Evolutionary conservation across 2,797 vertebrate genomes (phyloP).

Genomic region (Macroramphosus scolopax): DNA sequence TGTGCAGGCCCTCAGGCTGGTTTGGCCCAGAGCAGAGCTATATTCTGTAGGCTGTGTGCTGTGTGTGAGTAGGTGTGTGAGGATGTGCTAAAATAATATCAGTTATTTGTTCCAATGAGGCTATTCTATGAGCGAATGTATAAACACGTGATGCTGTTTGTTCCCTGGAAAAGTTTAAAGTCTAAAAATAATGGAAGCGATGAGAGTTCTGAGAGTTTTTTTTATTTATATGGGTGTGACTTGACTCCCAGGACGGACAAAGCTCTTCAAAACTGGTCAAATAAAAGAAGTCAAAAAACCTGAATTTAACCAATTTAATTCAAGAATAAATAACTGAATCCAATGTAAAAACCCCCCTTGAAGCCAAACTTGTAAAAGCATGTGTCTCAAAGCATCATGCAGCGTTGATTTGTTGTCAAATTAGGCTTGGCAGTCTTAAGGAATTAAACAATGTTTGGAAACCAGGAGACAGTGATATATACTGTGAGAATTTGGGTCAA

Average conservation of each 20-base stretch:
- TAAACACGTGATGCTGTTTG: too few relatives aligned
- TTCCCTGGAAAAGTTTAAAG: too few relatives aligned
- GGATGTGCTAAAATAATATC: conserved; percentile 12
- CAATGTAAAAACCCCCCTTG: conserved; percentile 45
- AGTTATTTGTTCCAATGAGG: background rate
- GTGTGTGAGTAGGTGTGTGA: conserved; percentile 5
- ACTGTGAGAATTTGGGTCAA: conserved; percentile 25
- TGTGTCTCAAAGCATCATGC: conserved; percentile 81
- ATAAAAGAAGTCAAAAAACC: conserved; percentile 12
- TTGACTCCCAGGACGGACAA: conserved; percentile 52
- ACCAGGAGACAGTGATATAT: conserved; percentile 7
- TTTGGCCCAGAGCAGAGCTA: conserved; percentile 30
- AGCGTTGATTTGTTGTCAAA: conserved; percentile 64
- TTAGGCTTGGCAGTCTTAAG: conserved; percentile 83
- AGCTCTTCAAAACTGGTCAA: conserved; percentile 52
- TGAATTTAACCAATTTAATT: conserved; percentile 32
- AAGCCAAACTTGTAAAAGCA: conserved; percentile 73
- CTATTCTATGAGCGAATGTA: conserved; percentile 8
- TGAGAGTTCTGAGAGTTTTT: too few relatives aligned
- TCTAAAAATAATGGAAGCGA: too few relatives aligned
- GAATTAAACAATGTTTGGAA: conserved; percentile 25
- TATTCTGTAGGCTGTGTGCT: conserved; percentile 13
- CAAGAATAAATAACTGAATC: conserved; percentile 34
- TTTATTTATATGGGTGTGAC: conserved; percentile 11
- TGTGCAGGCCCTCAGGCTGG: conserved; percentile 15